Conservation (phyloP, 2,113 vertebrate genomes). For the Rhabdomys dilectus region DNA sequence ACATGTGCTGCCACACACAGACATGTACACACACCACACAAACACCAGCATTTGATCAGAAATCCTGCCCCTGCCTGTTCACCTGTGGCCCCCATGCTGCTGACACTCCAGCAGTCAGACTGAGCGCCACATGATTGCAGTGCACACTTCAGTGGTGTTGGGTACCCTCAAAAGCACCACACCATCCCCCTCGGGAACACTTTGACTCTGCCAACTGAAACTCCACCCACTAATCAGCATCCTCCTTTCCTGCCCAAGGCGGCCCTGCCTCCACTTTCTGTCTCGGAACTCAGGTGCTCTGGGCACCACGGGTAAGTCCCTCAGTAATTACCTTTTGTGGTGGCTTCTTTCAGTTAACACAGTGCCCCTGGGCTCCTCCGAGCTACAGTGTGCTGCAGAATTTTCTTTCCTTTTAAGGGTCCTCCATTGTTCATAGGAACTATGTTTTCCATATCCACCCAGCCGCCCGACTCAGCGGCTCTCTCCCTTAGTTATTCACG, state of each 20-base stretch:
- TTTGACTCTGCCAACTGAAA: background rate
- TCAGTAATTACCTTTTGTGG: background rate
- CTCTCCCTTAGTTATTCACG: accelerated
- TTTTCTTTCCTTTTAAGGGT: background rate
- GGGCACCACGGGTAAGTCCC: accelerated
- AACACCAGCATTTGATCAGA: background rate
- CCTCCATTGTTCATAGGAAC: accelerated
- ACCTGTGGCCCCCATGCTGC: background rate
- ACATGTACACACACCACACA: background rate
- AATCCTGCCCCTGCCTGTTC: background rate
- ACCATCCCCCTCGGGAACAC: background rate
- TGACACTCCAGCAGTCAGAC: no score
- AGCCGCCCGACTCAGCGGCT: accelerated
- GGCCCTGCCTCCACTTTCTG: no score
- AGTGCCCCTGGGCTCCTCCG: background rate
- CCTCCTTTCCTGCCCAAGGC: background rate
- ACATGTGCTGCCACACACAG: background rate
- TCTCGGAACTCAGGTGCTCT: accelerated
- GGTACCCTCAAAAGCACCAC: accelerated
- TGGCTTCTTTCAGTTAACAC: background rate
- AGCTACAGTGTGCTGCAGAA: no score
- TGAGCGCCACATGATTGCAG: no score
- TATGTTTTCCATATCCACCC: background rate
- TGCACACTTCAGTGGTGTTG: background rate
- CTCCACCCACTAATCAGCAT: accelerated